Percentiles rank a stretch among this genome's conserved stretches.
Evolutionary conservation across 2,797 vertebrate species (phyloP).

Genomic region (Holocentrus rufus): DNA sequence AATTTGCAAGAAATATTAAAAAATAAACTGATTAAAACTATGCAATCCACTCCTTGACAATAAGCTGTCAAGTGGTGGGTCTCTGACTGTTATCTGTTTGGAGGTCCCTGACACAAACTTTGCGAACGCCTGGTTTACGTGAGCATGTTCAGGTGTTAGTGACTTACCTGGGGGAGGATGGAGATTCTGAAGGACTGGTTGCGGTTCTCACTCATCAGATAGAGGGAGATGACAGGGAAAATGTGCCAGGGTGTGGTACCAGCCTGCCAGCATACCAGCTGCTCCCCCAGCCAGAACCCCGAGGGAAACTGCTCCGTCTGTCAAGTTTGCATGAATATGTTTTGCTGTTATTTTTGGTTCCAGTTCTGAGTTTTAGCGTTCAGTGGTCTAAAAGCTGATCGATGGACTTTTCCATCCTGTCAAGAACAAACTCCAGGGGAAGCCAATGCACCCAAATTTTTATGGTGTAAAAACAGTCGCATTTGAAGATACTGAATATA

Average conservation of each 20-base stretch:
- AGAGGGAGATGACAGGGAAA: conserved; percentile 96
- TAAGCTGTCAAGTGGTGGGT: not conserved
- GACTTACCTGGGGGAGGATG: conserved; percentile 95
- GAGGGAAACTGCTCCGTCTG: conserved; percentile 96
- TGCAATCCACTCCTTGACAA: not conserved
- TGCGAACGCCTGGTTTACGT: not conserved
- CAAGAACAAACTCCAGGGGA: too few species aligned
- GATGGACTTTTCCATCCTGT: too few species aligned
- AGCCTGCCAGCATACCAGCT: conserved; percentile 98
- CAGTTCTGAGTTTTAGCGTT: too few species aligned
- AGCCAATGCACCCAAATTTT: too few species aligned
- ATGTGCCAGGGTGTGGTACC: conserved; percentile 98
- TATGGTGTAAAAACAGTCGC: too few species aligned
- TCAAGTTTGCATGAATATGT: too few species aligned
- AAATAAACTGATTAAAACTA: too few species aligned
- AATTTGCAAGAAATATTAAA: not conserved
- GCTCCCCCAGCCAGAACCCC: conserved; percentile 97
- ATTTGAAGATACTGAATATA: too few species aligned
- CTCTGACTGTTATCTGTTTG: not conserved
- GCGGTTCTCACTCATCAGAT: conserved; percentile 95
- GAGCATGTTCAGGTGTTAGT: not conserved
- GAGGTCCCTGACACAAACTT: too few species aligned
- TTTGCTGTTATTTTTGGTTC: too few species aligned
- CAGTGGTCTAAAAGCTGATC: too few species aligned
- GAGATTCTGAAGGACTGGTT: conserved; percentile 99